Evolutionary conservation across 2,113 vertebrate species (phyloP).

Genomic region (Oceanites oceanicus): DNA sequence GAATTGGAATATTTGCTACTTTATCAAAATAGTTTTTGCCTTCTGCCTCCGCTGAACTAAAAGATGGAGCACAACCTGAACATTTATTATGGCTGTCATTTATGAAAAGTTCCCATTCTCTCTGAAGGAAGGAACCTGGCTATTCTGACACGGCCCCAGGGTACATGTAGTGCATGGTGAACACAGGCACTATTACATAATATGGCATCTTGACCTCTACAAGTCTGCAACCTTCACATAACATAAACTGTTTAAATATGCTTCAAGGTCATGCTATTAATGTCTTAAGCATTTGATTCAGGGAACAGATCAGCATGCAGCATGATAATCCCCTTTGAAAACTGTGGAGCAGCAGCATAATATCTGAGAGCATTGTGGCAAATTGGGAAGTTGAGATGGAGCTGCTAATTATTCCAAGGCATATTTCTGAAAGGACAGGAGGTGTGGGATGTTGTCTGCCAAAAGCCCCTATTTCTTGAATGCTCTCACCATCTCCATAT

Average conservation of each 20-base stretch:
- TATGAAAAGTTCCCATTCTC: not conserved
- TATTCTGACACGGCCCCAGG: not conserved
- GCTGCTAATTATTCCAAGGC: conserved; percentile 67
- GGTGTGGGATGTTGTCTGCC: conserved; percentile 63
- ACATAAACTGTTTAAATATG: not conserved
- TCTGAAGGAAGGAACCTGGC: not conserved
- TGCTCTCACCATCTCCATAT: conserved; percentile 64
- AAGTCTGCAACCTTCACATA: not conserved
- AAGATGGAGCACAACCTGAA: conserved; percentile 49
- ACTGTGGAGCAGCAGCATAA: conserved; percentile 62
- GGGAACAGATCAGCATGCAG: conserved; percentile 43
- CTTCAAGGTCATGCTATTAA: conserved; percentile 36
- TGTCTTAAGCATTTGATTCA: conserved; percentile 18
- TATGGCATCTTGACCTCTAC: not conserved
- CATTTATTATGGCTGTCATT: conserved; percentile 32
- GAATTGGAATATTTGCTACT: conserved; percentile 66
- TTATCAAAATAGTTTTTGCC: conserved; percentile 58
- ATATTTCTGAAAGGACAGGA: conserved; percentile 70
- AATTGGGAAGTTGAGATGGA: conserved; percentile 70
- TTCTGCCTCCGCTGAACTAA: conserved; percentile 26
- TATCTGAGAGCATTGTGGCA: conserved; percentile 68
- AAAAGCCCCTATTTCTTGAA: conserved; percentile 65
- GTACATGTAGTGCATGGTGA: not conserved
- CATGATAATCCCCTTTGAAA: conserved; percentile 40
- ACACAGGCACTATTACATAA: not conserved